A percentile compares a stretch with the other conserved stretches of the same genome.
phyloP scores from a whole-genome alignment of 2,797 vertebrate genomes.

The Todus mexicanus region DNA sequence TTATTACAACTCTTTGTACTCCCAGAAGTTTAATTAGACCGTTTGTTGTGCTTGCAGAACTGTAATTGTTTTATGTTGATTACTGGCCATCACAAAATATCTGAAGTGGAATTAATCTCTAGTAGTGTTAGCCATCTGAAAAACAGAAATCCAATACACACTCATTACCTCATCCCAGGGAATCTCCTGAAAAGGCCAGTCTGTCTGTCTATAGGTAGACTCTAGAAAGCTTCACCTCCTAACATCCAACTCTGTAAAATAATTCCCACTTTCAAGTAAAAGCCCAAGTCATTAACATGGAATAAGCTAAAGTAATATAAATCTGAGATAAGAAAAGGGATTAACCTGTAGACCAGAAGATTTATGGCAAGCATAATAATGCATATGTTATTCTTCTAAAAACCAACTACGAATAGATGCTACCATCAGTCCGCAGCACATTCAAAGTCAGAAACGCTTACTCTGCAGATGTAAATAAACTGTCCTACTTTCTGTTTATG shows the following conservation, averaged over 20 bases:
- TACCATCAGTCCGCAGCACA: neutral
- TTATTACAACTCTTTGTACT: neutral
- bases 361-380: neutral
- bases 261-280: neutral
- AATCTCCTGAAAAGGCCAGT: neutral
- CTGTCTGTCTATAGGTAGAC: neutral
- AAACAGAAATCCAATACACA: neutral
- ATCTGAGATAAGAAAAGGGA: neutral
- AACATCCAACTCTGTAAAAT: neutral
- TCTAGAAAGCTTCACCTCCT: neutral
- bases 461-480: slow-evolving; percentile 47
- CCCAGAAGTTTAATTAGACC: neutral
- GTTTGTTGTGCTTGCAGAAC: neutral
- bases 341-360: neutral
- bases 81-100: neutral
- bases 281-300: neutral
- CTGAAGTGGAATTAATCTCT: neutral
- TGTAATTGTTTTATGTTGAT: neutral
- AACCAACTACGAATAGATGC: neutral
- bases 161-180: neutral
- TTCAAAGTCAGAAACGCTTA: neutral
- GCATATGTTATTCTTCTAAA: neutral
- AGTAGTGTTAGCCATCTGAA: neutral
- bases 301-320: neutral
- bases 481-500: slow-evolving; percentile 26